phyloP scores from a whole-genome alignment of 2,797 vertebrate species.

The Benthosema pterotum region DNA sequence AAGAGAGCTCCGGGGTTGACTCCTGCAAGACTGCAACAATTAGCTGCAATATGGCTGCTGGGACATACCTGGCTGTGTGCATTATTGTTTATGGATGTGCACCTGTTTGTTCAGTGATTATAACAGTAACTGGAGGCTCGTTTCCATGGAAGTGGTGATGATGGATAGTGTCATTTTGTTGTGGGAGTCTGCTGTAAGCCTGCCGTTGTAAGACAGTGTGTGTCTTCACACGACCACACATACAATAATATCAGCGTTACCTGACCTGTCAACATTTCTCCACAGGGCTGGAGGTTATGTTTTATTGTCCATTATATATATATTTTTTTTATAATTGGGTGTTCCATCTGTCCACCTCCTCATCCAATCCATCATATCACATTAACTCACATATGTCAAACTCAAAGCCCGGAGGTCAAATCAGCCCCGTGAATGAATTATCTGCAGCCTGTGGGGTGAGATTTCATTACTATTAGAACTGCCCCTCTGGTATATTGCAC shows the following conservation, averaged over 20 bases:
- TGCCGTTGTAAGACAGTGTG: constrained; percentile 38
- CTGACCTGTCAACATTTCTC: constrained; percentile 38
- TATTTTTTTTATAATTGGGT: too few relatives aligned
- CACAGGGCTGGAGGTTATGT: too few relatives aligned
- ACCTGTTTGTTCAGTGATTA: constrained; percentile 43
- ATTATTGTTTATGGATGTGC: constrained; percentile 42
- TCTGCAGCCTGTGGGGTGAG: too few relatives aligned
- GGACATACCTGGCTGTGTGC: constrained; percentile 27
- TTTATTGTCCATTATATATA: too few relatives aligned
- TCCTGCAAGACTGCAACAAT: constrained; percentile 55
- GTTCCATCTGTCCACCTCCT: too few relatives aligned
- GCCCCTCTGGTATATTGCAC: too few relatives aligned
- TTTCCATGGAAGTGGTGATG: too few relatives aligned
- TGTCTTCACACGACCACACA: constrained; percentile 2
- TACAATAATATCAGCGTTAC: constrained; percentile 43
- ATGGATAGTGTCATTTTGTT: constrained; percentile 40
- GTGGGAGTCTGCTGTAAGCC: constrained; percentile 49
- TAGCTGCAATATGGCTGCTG: constrained; percentile 45
- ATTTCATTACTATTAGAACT: too few relatives aligned
- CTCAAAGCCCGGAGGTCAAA: too few relatives aligned
- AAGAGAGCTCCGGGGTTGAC: constrained; percentile 36
- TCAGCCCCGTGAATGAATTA: too few relatives aligned
- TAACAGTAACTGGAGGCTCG: neutral
- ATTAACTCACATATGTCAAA: too few relatives aligned
- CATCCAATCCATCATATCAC: too few relatives aligned